These are phyloP conservation scores for Sipha maydis DNA, from an alignment of 2,888 invertebrate species.

Conservation along the genomic window DNA sequence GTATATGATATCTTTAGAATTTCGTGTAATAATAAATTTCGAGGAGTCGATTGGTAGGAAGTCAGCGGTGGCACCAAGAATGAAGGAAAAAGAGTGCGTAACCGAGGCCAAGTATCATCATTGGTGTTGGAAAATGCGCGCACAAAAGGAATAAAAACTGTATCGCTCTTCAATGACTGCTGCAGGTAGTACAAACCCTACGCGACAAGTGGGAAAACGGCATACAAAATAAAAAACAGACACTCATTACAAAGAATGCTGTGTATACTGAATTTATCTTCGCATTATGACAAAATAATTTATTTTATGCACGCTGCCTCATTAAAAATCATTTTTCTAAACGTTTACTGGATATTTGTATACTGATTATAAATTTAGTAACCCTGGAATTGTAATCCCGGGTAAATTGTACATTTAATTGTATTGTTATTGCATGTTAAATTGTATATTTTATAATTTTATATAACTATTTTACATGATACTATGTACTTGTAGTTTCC, in stretches of 20 bases:
- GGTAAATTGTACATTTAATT: too few relatives aligned
- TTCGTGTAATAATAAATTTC: neutral
- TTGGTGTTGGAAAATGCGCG: neutral
- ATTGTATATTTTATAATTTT: too few relatives aligned
- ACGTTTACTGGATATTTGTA: neutral
- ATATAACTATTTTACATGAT: too few relatives aligned
- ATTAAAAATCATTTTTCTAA: conserved; percentile 24
- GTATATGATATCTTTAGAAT: neutral
- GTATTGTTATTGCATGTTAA: too few relatives aligned
- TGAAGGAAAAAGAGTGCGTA: neutral
- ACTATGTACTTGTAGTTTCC: too few relatives aligned
- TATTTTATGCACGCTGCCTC: neutral
- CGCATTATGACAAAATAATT: neutral
- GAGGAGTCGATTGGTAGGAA: neutral
- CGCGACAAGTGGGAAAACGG: neutral
- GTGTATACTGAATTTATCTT: neutral
- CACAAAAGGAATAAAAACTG: conserved; percentile 19
- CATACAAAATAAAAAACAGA: neutral
- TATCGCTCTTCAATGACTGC: conserved; percentile 21
- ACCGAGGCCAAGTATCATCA: conserved; percentile 2
- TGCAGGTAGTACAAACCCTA: neutral
- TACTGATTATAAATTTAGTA: too few relatives aligned
- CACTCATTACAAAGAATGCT: neutral
- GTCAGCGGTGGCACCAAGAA: neutral
- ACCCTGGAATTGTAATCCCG: too few relatives aligned